Base-by-base conservation (phyloP, 2,888 invertebrate species). In the Gastrophysa polygoni region DNA sequence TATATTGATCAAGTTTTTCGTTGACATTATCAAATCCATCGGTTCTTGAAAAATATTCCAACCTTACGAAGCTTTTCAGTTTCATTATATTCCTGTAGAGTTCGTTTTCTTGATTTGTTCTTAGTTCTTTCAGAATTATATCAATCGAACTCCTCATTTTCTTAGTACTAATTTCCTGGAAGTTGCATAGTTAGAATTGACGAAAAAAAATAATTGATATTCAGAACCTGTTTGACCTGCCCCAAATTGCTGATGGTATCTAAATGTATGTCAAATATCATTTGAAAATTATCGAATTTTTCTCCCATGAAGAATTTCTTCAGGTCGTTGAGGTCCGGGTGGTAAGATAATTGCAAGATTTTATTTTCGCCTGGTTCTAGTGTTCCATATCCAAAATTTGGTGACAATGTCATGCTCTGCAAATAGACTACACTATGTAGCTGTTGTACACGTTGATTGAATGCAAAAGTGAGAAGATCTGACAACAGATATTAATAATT, bases 381-480 rank as follows among this genome's bases (percentile, higher is more conserved):
- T 59, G 66, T 62, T 10, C 68, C 65, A 46, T 69, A 71, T 14
- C 73, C 73, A 16, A 64, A 68, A 38, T 71, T 71, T 7, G 72
- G 73, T 10, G 56, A 57, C 34, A 73, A 55, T 6, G 64, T 68
- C n/a, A 72, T 11, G 47, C 59, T 68, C 70, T 71, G 49, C 34
- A 67, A 68, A 47, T 18, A n/a, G n/a, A n/a, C n/a, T n/a, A n/a
- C n/a, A n/a, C n/a, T n/a, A n/a, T n/a, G n/a, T n/a, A n/a, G n/a
- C n/a, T n/a, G n/a, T n/a, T n/a, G n/a, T n/a, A n/a, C n/a, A n/a
- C n/a, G n/a, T n/a, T n/a, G n/a, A n/a, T n/a, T n/a, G n/a, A n/a
- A n/a, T n/a, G n/a, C n/a, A n/a, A n/a, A n/a, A n/a, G n/a, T n/a
- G n/a, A n/a, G n/a, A n/a, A n/a, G n/a, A n/a, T n/a, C n/a, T n/a